Evolutionary conservation across 1,140 invertebrate species (phyloP).

Genomic region (Leptinotarsa defecta): DNA sequence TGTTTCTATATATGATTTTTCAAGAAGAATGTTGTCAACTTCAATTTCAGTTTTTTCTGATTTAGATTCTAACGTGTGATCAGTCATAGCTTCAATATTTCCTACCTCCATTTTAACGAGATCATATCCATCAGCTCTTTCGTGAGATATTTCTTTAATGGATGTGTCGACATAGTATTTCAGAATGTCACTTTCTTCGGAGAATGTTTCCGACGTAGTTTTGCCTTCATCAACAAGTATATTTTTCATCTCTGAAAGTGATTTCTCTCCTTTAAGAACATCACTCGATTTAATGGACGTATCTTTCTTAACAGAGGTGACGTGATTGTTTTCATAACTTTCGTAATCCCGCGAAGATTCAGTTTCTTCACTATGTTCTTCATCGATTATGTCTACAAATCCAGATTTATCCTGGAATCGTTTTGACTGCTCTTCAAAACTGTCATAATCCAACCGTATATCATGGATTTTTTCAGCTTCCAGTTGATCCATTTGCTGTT

Average conservation of each 20-base stretch:
- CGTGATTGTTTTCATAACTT: slow-evolving; percentile 40
- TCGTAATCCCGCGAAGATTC: slow-evolving; percentile 46
- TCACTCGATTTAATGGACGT: slow-evolving; percentile 39
- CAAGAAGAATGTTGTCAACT: slow-evolving; percentile 11
- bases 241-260: slow-evolving; percentile 39
- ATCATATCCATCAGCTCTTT: slow-evolving; percentile 36
- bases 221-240: slow-evolving; percentile 51
- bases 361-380: slow-evolving; percentile 41
- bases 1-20: not conserved
- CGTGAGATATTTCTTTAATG: slow-evolving; percentile 31
- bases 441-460: slow-evolving; percentile 58
- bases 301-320: slow-evolving; percentile 38
- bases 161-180: slow-evolving; percentile 40
- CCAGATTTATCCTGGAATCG: slow-evolving; percentile 39
- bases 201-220: slow-evolving; percentile 40
- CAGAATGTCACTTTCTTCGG: slow-evolving; percentile 47
- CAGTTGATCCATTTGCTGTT: slow-evolving; percentile 57
- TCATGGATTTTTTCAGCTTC: slow-evolving; percentile 67
- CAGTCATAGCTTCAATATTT: slow-evolving; percentile 11
- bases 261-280: slow-evolving; percentile 45
- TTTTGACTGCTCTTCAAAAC: slow-evolving; percentile 34
- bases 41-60: slow-evolving; percentile 21
- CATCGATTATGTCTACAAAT: slow-evolving; percentile 50
- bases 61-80: slow-evolving; percentile 19
- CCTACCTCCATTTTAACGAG: slow-evolving; percentile 30